Conservation (phyloP, 2,797 vertebrate genomes). For the Triplophysa yarkandensis region DNA sequence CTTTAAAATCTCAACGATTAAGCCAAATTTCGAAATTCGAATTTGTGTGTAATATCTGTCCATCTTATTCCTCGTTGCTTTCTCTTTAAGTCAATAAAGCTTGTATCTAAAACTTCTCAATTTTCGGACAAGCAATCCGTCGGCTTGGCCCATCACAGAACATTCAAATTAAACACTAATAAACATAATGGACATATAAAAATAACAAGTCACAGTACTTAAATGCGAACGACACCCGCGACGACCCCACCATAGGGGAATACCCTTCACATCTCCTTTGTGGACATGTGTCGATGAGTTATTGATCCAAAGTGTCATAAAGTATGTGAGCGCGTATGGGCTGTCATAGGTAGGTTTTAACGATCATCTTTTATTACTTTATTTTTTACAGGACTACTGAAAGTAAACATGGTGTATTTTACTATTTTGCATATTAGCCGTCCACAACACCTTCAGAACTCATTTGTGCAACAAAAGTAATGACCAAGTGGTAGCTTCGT, state of each 20-base stretch:
- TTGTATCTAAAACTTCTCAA: not conserved
- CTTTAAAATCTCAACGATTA: too few species aligned
- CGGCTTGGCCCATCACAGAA: not conserved
- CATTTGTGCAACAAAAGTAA: not conserved
- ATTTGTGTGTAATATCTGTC: not conserved
- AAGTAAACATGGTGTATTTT: not conserved
- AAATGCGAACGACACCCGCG: not conserved
- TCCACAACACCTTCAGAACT: not conserved
- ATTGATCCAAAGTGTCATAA: conserved; percentile 32
- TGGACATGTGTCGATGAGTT: conserved; percentile 15
- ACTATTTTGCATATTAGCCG: not conserved
- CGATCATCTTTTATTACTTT: not conserved
- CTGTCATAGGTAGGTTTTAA: conserved; percentile 19
- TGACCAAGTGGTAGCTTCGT: not conserved
- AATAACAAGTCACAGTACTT: not conserved
- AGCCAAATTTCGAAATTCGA: too few species aligned
- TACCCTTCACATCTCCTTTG: conserved; percentile 5
- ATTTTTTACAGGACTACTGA: too few species aligned
- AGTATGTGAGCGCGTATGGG: not conserved
- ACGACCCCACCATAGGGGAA: not conserved
- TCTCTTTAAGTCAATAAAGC: not conserved
- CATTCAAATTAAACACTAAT: conserved; percentile 12
- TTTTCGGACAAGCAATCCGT: not conserved
- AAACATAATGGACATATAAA: conserved; percentile 1
- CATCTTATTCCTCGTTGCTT: not conserved